Evolutionary conservation across 2,888 invertebrate genomes (phyloP).

Genomic region (Phania funesta): DNA sequence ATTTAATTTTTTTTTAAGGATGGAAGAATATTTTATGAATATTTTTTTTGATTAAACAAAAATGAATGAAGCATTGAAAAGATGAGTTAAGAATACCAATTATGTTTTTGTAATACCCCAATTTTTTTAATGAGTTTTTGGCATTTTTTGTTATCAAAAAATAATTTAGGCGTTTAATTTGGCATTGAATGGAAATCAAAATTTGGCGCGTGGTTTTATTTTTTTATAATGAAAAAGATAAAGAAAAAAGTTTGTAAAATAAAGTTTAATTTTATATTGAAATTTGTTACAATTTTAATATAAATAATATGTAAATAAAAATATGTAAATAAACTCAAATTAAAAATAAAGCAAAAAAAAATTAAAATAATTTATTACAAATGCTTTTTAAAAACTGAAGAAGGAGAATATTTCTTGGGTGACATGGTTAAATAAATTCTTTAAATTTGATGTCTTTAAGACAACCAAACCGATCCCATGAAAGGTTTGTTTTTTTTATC

Average conservation of each 20-base stretch:
- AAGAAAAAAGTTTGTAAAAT: slow-evolving; percentile 77
- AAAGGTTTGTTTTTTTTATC: slow-evolving; percentile 1
- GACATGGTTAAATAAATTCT: not conserved
- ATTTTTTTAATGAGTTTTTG: not conserved
- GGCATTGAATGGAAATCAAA: slow-evolving; percentile 52
- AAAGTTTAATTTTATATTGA: slow-evolving; percentile 64
- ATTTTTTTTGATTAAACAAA: not conserved
- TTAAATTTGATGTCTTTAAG: slow-evolving; percentile 11
- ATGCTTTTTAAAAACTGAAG: slow-evolving; percentile 33
- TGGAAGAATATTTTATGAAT: slow-evolving; percentile 6
- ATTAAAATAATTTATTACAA: slow-evolving; percentile 31
- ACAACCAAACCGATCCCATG: slow-evolving; percentile 1
- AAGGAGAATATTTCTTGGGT: slow-evolving; percentile 25
- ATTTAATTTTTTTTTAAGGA: slow-evolving; percentile 35
- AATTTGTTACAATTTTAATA: slow-evolving; percentile 57
- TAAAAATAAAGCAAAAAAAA: slow-evolving; percentile 42
- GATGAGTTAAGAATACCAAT: slow-evolving; percentile 7
- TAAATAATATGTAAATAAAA: slow-evolving; percentile 38
- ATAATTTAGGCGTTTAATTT: slow-evolving; percentile 52
- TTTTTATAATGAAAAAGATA: slow-evolving; percentile 70
- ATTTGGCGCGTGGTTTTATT: slow-evolving; percentile 43
- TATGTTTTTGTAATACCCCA: slow-evolving; percentile 13
- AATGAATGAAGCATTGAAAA: slow-evolving; percentile 11
- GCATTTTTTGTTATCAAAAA: slow-evolving; percentile 21
- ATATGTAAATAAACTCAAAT: slow-evolving; percentile 33